Evolutionary conservation across 2,797 vertebrate species (phyloP).

Genomic region (Coregonus sp.): DNA sequence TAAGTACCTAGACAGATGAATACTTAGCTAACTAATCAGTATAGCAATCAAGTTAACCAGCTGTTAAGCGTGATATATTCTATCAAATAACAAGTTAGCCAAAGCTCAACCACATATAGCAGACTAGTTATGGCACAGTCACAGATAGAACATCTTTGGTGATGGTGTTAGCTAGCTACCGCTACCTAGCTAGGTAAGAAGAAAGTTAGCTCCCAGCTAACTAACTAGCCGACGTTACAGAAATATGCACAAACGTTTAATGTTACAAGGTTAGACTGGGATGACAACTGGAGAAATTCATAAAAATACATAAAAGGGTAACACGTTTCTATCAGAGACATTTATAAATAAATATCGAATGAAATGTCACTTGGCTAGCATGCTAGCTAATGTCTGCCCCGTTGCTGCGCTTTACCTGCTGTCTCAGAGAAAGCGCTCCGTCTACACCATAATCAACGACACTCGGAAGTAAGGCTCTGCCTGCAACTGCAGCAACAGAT

Average conservation of each 20-base stretch:
- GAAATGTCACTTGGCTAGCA: neutral
- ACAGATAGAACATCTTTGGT: no score
- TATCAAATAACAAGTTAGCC: no score
- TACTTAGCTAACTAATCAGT: neutral
- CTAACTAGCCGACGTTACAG: neutral
- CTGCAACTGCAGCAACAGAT: constrained; percentile 21
- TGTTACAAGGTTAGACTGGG: neutral
- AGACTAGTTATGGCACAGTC: no score
- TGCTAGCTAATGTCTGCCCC: neutral
- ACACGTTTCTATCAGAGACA: neutral
- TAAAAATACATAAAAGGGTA: neutral
- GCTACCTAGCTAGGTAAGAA: neutral
- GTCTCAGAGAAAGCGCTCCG: constrained; percentile 62
- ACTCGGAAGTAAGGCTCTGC: constrained; percentile 32
- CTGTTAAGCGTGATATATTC: neutral
- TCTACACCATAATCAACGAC: constrained; percentile 64
- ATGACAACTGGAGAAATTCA: neutral
- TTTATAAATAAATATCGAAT: neutral
- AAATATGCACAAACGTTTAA: neutral
- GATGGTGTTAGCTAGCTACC: neutral
- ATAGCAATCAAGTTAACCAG: neutral
- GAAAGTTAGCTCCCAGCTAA: neutral
- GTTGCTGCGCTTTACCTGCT: constrained; percentile 57
- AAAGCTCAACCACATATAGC: neutral
- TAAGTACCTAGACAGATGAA: neutral